A percentile compares a stretch with the other conserved stretches of the same genome.
phyloP scores from a whole-genome alignment of 2,797 vertebrate species.

The Chelonia mydas region DNA sequence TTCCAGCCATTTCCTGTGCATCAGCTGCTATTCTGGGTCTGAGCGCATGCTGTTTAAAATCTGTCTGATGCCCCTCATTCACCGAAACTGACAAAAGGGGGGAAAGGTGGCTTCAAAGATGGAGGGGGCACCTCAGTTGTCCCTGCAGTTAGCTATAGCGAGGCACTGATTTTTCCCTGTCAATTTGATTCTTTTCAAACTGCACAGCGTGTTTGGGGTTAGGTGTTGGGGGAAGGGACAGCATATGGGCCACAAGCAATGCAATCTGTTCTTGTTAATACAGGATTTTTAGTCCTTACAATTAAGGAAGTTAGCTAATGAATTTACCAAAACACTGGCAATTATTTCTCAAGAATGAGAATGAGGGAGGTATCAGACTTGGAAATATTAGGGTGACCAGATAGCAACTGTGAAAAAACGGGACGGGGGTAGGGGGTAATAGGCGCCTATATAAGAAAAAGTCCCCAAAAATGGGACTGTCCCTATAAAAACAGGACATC shows the following conservation, averaged over 20 bases:
- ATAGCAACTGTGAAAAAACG: too few relatives aligned
- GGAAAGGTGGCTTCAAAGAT: background rate
- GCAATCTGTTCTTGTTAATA: constrained; percentile 1
- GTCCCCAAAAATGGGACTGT: too few relatives aligned
- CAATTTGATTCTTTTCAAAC: background rate
- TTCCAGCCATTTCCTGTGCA: background rate
- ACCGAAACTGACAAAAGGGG: background rate
- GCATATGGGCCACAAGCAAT: background rate
- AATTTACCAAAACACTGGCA: constrained; percentile 20
- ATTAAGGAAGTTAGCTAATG: constrained; percentile 22
- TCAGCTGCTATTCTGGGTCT: background rate
- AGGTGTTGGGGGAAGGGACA: background rate
- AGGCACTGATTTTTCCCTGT: background rate
- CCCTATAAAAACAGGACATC: too few relatives aligned
- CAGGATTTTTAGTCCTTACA: background rate
- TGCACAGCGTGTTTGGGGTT: background rate
- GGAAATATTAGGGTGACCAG: background rate
- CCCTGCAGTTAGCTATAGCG: background rate
- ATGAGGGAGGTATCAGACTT: constrained; percentile 51
- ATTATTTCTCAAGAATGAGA: background rate
- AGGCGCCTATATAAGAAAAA: too few relatives aligned
- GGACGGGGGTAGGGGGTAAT: too few relatives aligned
- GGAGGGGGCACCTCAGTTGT: background rate
- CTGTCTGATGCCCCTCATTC: background rate
- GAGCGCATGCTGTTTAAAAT: background rate